Evolutionary conservation across 2,113 vertebrate genomes (phyloP).

Genomic region (Hemicordylus capensis): DNA sequence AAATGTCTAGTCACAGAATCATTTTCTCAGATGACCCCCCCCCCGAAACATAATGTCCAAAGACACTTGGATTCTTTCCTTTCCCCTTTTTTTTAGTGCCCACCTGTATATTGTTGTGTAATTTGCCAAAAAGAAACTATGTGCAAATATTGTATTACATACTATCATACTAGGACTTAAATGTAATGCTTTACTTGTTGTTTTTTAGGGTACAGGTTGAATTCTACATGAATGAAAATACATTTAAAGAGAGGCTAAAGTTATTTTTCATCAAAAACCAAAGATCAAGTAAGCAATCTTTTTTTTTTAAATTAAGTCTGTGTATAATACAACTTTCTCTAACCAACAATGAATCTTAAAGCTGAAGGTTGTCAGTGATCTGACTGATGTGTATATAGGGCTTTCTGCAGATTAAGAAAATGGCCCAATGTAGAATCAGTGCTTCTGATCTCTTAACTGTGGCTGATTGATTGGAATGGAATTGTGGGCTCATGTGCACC

Average conservation of each 20-base stretch:
- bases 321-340: background rate
- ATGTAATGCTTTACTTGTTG: constrained; percentile 59
- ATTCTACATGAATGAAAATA: constrained; percentile 88
- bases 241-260: constrained; percentile 88
- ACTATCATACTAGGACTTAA: background rate
- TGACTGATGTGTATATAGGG: background rate
- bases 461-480: background rate
- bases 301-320: constrained; percentile 40
- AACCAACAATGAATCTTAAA: background rate
- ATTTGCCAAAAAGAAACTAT: background rate
- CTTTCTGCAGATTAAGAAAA: background rate
- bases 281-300: constrained; percentile 85
- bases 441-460: background rate
- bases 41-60: background rate
- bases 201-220: constrained; percentile 86
- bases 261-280: constrained; percentile 92
- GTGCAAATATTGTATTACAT: background rate
- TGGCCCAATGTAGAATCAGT: background rate
- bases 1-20: background rate
- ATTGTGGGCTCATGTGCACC: background rate
- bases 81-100: background rate
- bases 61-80: background rate
- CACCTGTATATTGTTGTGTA: background rate
- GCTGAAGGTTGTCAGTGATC: background rate
- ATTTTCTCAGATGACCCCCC: background rate